A percentile compares a stretch with the other conserved stretches of the same genome.
phyloP scores from a whole-genome alignment of 2,888 invertebrate genomes.

The Ommatoiulus sabulosus region DNA sequence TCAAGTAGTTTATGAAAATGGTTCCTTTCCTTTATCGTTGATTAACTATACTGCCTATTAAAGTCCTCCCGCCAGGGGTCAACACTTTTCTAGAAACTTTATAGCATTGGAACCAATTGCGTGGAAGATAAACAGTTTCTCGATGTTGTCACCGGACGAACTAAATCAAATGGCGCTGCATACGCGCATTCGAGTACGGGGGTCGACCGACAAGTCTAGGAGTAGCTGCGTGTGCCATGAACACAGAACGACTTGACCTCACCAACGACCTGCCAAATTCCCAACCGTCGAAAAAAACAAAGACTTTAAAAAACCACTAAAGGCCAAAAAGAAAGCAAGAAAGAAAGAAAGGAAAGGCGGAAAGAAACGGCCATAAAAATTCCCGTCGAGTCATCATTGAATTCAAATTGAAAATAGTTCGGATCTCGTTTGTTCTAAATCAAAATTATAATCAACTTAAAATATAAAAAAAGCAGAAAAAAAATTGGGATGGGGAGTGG shows the following conservation, averaged over 20 bases:
- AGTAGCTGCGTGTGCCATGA: background rate
- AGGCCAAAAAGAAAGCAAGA: background rate
- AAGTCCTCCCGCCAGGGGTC: too few relatives aligned
- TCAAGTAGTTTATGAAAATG: too few relatives aligned
- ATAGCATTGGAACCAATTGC: too few relatives aligned
- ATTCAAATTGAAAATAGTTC: conserved; percentile 25
- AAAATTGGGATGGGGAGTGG: background rate
- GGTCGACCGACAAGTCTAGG: background rate
- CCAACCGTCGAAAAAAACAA: background rate
- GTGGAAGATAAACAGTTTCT: too few relatives aligned
- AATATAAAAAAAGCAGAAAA: background rate
- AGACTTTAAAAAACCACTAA: background rate
- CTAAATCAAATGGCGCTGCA: too few relatives aligned
- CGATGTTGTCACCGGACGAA: too few relatives aligned
- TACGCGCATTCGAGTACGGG: background rate
- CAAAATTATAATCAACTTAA: conserved; percentile 34
- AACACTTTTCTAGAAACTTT: too few relatives aligned
- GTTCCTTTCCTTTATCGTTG: too few relatives aligned
- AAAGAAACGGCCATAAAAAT: conserved; percentile 7
- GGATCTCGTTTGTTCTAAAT: conserved; percentile 28
- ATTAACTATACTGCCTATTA: too few relatives aligned
- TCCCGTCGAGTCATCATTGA: conserved; percentile 34
- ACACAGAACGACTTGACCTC: background rate
- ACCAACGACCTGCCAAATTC: conserved; percentile 7
- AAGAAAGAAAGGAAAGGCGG: conserved; percentile 20